These are phyloP conservation scores for Pseudochirops corinnae DNA, from an alignment of 2,797 vertebrate genomes.

Conservation along the genomic window DNA sequence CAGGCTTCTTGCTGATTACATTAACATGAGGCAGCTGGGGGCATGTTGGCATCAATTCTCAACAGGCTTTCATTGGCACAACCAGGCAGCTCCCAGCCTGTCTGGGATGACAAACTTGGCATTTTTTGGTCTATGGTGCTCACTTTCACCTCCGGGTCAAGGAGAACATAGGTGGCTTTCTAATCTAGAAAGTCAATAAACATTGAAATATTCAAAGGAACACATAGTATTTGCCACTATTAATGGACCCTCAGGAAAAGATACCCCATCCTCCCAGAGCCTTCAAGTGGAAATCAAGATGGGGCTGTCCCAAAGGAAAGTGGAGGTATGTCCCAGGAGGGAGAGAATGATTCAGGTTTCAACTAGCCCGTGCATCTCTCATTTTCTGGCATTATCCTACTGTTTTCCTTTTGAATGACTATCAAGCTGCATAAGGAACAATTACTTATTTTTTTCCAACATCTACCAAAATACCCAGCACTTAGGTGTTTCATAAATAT, in stretches of 20 bases:
- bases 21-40: conserved; percentile 62
- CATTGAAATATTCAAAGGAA: neutral
- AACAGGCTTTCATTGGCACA: rapidly evolving
- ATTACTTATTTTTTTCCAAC: neutral
- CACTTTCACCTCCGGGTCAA: neutral
- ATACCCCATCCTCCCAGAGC: neutral
- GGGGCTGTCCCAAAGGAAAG: neutral
- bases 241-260: neutral
- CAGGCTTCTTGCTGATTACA: conserved; percentile 63
- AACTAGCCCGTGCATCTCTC: neutral
- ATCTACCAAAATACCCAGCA: neutral
- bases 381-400: neutral
- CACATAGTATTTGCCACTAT: conserved; percentile 26
- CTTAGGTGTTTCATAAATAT: neutral
- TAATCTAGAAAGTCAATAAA: neutral
- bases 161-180: neutral
- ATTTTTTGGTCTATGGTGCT: neutral
- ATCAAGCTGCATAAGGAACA: neutral
- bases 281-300: conserved; percentile 1
- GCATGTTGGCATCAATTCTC: conserved; percentile 29
- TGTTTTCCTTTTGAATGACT: neutral
- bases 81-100: neutral
- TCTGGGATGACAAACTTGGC: neutral
- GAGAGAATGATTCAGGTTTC: neutral
- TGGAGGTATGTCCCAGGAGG: neutral